These are phyloP conservation scores for Chauna torquata DNA, from an alignment of 2,113 vertebrate species.

Conservation along the genomic window DNA sequence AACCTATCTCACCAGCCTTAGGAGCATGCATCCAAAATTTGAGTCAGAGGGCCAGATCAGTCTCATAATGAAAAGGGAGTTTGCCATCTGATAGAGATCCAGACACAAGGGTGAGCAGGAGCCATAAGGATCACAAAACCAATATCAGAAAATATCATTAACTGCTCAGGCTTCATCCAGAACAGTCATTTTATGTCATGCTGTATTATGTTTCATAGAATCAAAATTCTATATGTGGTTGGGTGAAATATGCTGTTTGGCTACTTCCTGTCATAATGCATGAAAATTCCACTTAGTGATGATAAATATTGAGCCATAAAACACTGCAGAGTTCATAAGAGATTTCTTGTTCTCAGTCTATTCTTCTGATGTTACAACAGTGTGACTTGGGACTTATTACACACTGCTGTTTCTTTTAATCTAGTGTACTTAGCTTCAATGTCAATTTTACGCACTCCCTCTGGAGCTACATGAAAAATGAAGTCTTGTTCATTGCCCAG, in stretches of 20 bases:
- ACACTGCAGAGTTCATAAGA: background rate
- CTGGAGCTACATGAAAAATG: background rate
- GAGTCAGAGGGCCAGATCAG: background rate
- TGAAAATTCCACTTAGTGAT: background rate
- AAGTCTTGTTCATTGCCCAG: background rate
- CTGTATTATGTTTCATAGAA: background rate
- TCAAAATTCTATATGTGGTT: background rate
- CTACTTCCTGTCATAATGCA: background rate
- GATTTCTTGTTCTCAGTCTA: background rate
- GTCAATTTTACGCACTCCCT: background rate
- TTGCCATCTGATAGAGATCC: background rate
- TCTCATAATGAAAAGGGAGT: background rate
- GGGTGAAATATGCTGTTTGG: background rate
- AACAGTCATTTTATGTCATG: background rate
- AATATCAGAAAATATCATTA: background rate
- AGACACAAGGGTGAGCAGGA: background rate
- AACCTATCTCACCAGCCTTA: background rate
- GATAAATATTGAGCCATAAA: background rate
- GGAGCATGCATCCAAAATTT: background rate
- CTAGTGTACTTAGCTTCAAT: background rate
- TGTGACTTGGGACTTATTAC: background rate
- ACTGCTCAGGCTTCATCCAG: background rate
- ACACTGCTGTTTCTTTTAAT: background rate
- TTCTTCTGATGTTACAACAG: background rate
- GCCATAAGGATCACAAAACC: background rate